phyloP scores from a whole-genome alignment of 1,140 invertebrate species.

The Drosophila pruinosa region DNA sequence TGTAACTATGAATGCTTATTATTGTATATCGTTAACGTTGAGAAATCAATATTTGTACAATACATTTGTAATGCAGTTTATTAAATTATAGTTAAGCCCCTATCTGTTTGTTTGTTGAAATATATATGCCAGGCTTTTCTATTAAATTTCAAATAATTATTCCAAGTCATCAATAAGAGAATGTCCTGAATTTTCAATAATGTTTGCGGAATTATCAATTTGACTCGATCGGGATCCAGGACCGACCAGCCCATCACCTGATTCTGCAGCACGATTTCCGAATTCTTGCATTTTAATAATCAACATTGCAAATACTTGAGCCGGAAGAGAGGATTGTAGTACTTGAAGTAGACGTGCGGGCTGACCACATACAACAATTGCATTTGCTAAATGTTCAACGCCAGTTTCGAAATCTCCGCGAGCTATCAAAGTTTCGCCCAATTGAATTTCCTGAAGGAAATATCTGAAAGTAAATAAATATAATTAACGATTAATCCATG shows the following conservation, averaged over 20 bases:
- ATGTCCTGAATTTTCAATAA: constrained; percentile 56
- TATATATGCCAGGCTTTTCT: constrained; percentile 47
- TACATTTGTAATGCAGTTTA: constrained; percentile 32
- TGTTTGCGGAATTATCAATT: constrained; percentile 48
- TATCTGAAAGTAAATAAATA: constrained; percentile 63
- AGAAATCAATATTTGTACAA: constrained; percentile 26
- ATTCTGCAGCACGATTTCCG: constrained; percentile 69
- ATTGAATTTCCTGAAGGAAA: constrained; percentile 87
- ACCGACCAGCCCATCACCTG: constrained; percentile 51
- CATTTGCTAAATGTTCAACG: constrained; percentile 96
- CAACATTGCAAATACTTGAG: constrained; percentile 94
- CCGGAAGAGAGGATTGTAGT: constrained; percentile 96
- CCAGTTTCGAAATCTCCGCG: constrained; percentile 94
- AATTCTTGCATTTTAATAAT: constrained; percentile 90
- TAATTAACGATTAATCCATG: background rate
- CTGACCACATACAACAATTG: constrained; percentile 97
- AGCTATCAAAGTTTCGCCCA: constrained; percentile 95
- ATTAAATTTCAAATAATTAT: constrained; percentile 58
- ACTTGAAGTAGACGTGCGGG: constrained; percentile 94
- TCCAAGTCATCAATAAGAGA: constrained; percentile 74
- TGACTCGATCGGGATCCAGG: constrained; percentile 34
- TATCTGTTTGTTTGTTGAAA: constrained; percentile 59
- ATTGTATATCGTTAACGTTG: constrained; percentile 10
- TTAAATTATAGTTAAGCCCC: constrained; percentile 62
- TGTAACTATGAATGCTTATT: constrained; percentile 1